phyloP scores from a whole-genome alignment of 2,888 invertebrate species.

The Neuroscelio doddi region DNA sequence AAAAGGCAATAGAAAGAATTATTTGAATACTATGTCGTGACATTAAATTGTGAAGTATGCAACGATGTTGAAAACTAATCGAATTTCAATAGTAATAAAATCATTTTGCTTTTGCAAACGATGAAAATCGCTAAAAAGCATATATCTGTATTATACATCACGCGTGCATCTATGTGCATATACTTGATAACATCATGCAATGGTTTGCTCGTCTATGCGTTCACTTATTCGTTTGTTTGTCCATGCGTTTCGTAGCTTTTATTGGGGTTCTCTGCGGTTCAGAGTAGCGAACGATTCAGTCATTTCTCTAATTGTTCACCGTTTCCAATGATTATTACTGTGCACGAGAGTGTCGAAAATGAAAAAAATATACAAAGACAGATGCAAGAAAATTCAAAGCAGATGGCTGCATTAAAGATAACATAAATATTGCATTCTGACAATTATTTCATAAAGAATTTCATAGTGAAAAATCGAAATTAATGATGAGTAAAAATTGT shows the following conservation, averaged over 20 bases:
- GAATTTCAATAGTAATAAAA: constrained; percentile 24
- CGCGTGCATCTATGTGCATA: constrained; percentile 9
- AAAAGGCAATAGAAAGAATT: no score
- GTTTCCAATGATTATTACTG: constrained; percentile 39
- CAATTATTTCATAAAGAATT: no score
- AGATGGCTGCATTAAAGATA: no score
- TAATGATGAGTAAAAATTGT: no score
- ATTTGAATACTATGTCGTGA: constrained; percentile 1
- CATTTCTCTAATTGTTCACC: constrained; percentile 43
- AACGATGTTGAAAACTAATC: constrained; percentile 16
- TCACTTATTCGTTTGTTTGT: constrained; percentile 35
- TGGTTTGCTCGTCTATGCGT: constrained; percentile 25
- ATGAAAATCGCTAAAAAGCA: constrained; percentile 22
- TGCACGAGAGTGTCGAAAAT: constrained; percentile 12
- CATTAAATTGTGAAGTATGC: constrained; percentile 6
- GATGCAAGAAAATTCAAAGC: no score
- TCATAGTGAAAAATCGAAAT: no score
- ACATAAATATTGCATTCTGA: no score
- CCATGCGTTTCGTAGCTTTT: constrained; percentile 22
- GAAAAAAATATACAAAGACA: constrained; percentile 23
- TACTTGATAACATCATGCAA: constrained; percentile 28
- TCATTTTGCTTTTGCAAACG: constrained; percentile 11
- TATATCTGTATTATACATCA: constrained; percentile 18
- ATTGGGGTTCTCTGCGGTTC: constrained; percentile 32
- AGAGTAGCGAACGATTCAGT: constrained; percentile 26